Base-by-base conservation (phyloP, 2,113 vertebrate species). In the Gnathochromis pfefferi region DNA sequence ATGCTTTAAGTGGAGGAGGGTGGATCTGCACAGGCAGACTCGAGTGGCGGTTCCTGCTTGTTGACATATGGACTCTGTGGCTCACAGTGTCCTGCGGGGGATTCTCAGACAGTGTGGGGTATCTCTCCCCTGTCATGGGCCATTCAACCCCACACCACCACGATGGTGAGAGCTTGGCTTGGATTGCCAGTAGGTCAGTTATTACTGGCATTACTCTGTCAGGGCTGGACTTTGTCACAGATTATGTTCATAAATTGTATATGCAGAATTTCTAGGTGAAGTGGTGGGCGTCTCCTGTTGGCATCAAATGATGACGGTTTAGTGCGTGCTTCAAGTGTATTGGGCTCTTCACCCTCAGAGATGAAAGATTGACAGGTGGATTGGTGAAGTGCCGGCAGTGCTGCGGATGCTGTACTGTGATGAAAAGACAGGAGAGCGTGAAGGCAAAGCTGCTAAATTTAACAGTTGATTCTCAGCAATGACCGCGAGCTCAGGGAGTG, bases 391-490 rank as follows among this genome's bases (percentile, higher is more conserved):
- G 21, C 21, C 6, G 7, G 4, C 54, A 0, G 54, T 26, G 55
- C 13, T 58, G 23, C 1, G 13, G 55, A 9, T 3, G 55, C 54
- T 2, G 54, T 28, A 8, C 23, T 16, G 55, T 26, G 12, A 55
- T 28, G 55, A 8, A 0, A 58, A 58, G 23, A 28, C 7, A 9
- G 16, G 2, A 13, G 55, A 28, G 23, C 7, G 7, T 0, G 55
- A 58, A 58, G 23, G 23, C 55, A 58, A 58, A 58, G 26, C 55
- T 58, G 23, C 55, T 58, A 28, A 58, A 5, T 58, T 58, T 16
- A 2, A 58, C 13, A 58, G 55, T 16, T 58, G 23, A 58, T 58
- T 58, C 23, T 58, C 55, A 58, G 13, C 23, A 9, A 28, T 58
- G 23, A 28, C 23, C 55, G 1, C 3, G 4, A 58, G 23, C 23